These are phyloP conservation scores for Harpalus rubripes DNA, from an alignment of 2,888 invertebrate genomes.

Conservation along the genomic window DNA sequence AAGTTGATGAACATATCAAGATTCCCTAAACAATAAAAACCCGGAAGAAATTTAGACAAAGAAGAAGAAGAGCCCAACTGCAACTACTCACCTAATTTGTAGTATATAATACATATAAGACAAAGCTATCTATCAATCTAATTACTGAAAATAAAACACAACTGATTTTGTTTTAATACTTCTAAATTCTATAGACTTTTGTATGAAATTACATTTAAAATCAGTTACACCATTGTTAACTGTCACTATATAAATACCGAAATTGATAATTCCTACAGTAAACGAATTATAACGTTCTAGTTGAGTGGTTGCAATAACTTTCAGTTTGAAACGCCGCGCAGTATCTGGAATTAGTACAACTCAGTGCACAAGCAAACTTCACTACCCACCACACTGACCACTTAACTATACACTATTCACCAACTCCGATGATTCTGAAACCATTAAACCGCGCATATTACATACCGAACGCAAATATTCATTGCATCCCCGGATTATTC, in stretches of 20 bases:
- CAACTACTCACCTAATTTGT: too few relatives aligned
- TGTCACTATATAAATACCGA: constrained; percentile 5
- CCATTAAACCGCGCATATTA: neutral
- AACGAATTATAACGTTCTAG: constrained; percentile 26
- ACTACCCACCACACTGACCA: constrained; percentile 16
- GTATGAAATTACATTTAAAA: neutral
- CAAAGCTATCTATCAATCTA: too few relatives aligned
- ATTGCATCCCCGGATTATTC: constrained; percentile 14
- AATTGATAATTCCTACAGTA: constrained; percentile 13
- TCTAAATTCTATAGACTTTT: neutral
- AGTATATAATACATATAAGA: too few relatives aligned
- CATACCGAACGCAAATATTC: constrained; percentile 4
- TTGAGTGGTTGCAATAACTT: constrained; percentile 37
- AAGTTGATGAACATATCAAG: too few relatives aligned
- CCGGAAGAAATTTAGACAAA: too few relatives aligned
- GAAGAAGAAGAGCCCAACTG: too few relatives aligned
- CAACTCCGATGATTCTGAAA: constrained; percentile 18
- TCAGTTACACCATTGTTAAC: neutral
- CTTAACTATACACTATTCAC: constrained; percentile 13
- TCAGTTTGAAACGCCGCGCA: neutral
- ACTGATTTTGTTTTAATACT: too few relatives aligned
- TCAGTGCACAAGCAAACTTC: constrained; percentile 23
- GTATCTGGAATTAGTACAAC: constrained; percentile 18
- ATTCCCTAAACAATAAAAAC: too few relatives aligned
- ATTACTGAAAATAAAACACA: too few relatives aligned